Base-by-base conservation (phyloP, 2,888 invertebrate species). In the Panopea generosa region DNA sequence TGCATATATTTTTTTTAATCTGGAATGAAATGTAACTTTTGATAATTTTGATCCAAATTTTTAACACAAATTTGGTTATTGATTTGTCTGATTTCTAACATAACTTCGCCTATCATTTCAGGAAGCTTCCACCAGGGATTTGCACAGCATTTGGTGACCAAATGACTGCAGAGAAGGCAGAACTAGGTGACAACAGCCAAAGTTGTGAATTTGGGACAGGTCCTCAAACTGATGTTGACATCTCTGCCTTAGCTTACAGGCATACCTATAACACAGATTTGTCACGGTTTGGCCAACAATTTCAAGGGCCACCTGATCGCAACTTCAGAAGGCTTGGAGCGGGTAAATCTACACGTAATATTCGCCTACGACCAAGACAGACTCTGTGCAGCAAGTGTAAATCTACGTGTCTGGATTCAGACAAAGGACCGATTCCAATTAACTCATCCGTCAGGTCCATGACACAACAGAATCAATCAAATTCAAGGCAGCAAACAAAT, bases 351-450 rank as follows among this genome's bases (percentile, higher is more conserved):
- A 95, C 95, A 85, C 95, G 96, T 92, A 96, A 96, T 94, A 96
- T 97, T 56, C 94, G 97, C 82, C 93, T 97, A 79, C 94, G 97
- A 82, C 96, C 97, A 0, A 94, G 97, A 65, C 97, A 97, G 93
- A 96, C 96, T 24, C 93, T 97, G 72, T 97, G 97, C 93, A 96
- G 96, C 60, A 96, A 96, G 92, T 97, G 97, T 92, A 95, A 96
- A 92, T 95, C 96, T 62, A 94, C 94, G n/a, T 94, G 94, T 86
- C 94, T 94, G 84, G 95, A 95, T 69, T 91, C 91, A 1, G 92
- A 84, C 3, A 83, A 86, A 75, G 82, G 82, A n/a, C 68, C 82
- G 49, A 52, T 79, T 49, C 70, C 74, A 27, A 45, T 80, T 2
- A 67, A 56, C 45, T 53, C 77, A 26, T 50, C 61, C 16, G 26